Base-by-base conservation (phyloP, 2,888 invertebrate species). In the Phyto melanocephala region DNA sequence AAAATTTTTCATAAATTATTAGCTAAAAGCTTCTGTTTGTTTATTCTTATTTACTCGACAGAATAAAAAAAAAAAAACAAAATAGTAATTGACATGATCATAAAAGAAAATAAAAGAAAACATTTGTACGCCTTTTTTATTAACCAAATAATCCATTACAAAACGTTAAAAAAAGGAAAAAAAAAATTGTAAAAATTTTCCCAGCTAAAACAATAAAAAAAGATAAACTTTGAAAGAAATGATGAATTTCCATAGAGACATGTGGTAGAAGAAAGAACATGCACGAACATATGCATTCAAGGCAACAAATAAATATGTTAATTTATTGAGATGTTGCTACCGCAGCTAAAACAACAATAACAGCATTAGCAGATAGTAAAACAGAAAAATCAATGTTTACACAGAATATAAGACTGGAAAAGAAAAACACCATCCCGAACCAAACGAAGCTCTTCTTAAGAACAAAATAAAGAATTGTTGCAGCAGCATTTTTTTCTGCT, bases 341-440 rank as follows among this genome's bases (percentile, higher is more conserved):
- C 52, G 63, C 47, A 65, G 24, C 45, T 67, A 60, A 78, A 47
- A 65, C 58, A 58, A 67, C 28, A 78, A 37, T 45, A 45, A 60
- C 58, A 45, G 50, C 58, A 15, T 47, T 45, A 65, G 50, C 37
- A 58, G 58, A 58, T 58, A 35, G 24, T 52, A 4, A 42, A 65
- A 65, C 62, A 71, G 15, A 58, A 58, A 37, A 58, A 67, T 72
- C 42, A 79, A 72, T 79, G 60, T 79, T 79, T 79, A 72, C 72
- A 35, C 50, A 67, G 65, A 24, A 15, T 54, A 54, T 28, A 28
- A 17, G 24, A 17, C 5, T 28, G 6, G 6, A 28, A 6, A 3
- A 28, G 6, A 28, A 3, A 3, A 3, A 28, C 4, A 3, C 28
- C 28, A 28, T 5, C 28, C 28, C 28, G 6, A 28, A 28, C 6